Evolutionary conservation across 2,888 invertebrate species (phyloP).

Genomic region (Cristatella mucedo): DNA sequence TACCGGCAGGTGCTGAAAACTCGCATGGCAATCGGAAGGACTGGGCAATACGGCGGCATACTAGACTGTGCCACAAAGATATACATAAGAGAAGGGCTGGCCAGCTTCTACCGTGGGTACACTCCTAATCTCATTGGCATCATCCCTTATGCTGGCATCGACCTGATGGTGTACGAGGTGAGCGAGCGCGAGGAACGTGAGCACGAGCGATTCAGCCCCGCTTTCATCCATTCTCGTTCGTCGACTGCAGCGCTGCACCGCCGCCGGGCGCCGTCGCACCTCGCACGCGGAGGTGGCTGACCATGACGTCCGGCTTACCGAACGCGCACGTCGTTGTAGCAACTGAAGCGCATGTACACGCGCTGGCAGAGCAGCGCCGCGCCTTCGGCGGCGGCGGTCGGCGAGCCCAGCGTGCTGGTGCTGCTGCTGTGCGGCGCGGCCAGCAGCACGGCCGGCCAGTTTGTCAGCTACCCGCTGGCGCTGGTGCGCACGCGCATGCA

Average conservation of each 20-base stretch:
- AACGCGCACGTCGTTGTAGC: no score
- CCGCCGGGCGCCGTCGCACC: no score
- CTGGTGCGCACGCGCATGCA: conserved; percentile 20
- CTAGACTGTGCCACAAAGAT: conserved; percentile 73
- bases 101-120: conserved; percentile 83
- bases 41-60: conserved; percentile 50
- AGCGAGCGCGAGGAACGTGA: no score
- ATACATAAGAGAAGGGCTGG: conserved; percentile 61
- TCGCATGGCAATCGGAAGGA: conserved; percentile 74
- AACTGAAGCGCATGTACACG: no score
- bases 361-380: conserved; percentile 8
- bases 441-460: conserved; percentile 20
- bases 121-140: conserved; percentile 81
- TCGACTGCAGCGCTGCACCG: no score
- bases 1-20: conserved; percentile 68
- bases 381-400: neutral
- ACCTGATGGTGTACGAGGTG: conserved; percentile 78
- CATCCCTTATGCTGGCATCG: conserved; percentile 91
- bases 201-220: no score
- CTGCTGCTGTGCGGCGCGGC: conserved; percentile 18
- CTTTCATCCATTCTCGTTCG: no score
- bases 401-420: conserved; percentile 16
- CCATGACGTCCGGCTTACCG: no score
- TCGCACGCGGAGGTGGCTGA: no score
- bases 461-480: conserved; percentile 21